A percentile compares a stretch with the other conserved stretches of the same genome.
These are phyloP conservation scores for Lontra canadensis DNA, from an alignment of 2,113 vertebrate genomes.

Conservation along the genomic window DNA sequence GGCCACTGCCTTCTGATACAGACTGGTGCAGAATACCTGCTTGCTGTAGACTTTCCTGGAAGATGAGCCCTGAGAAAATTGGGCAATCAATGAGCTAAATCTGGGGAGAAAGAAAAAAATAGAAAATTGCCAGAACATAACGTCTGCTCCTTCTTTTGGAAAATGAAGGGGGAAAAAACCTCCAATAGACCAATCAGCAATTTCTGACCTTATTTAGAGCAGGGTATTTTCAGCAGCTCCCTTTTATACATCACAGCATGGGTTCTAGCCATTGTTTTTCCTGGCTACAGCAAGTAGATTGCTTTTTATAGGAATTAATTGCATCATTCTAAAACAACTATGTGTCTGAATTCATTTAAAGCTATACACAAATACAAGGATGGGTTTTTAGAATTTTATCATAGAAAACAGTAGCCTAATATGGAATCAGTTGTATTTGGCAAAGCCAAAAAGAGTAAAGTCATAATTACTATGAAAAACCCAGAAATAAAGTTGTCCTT, in stretches of 20 bases:
- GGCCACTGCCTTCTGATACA: not conserved
- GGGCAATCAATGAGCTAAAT: conserved; percentile 25
- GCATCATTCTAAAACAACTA: not conserved
- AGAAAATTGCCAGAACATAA: conserved; percentile 21
- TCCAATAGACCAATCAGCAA: conserved; percentile 21
- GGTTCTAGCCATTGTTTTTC: not conserved
- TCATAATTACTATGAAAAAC: not conserved
- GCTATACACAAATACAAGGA: not conserved
- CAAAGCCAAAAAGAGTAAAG: not conserved
- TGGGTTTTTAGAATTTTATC: not conserved
- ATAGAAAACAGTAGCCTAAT: not conserved
- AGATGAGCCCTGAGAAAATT: conserved; percentile 12
- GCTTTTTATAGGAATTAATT: not conserved
- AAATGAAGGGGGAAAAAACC: conserved; percentile 2
- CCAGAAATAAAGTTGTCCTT: not conserved
- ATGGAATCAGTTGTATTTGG: not conserved
- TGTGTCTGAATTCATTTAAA: conserved; percentile 20
- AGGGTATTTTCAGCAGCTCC: not conserved
- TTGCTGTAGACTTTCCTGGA: not conserved
- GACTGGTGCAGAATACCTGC: not conserved
- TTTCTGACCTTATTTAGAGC: not conserved
- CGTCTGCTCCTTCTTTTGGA: not conserved
- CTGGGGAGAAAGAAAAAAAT: not conserved
- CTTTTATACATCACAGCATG: not conserved
- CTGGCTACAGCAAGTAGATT: not conserved